A percentile compares a stretch with the other conserved stretches of the same genome.
Conservation (phyloP, 2,888 invertebrate genomes). For the Cremastobaeus sp. region DNA sequence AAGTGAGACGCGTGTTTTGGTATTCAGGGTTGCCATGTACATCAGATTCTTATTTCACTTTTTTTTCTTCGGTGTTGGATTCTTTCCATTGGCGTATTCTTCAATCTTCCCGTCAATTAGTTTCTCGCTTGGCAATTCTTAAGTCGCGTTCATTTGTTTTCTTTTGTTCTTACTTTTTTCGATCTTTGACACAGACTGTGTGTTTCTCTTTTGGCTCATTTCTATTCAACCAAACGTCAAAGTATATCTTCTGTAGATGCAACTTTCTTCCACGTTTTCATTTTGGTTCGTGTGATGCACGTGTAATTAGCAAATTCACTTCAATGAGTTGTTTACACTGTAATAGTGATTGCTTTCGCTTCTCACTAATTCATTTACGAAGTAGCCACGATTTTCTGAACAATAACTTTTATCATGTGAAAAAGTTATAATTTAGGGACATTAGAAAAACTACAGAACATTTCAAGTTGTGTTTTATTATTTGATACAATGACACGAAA, state of each 20-base stretch:
- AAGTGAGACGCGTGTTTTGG: slow-evolving; percentile 67
- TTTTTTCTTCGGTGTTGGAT: slow-evolving; percentile 51
- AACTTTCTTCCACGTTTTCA: background rate
- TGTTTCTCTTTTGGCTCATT: slow-evolving; percentile 29
- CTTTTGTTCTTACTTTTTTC: slow-evolving; percentile 33
- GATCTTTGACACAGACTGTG: slow-evolving; percentile 29
- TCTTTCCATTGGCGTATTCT: slow-evolving; percentile 57
- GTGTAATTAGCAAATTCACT: background rate
- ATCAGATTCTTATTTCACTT: slow-evolving; percentile 58
- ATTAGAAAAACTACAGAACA: too few relatives aligned
- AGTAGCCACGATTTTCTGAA: too few relatives aligned
- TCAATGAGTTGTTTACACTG: background rate
- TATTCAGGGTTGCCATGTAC: slow-evolving; percentile 66
- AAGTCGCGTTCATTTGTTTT: slow-evolving; percentile 33
- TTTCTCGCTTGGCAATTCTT: slow-evolving; percentile 65
- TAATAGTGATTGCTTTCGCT: background rate
- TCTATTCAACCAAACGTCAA: slow-evolving; percentile 41
- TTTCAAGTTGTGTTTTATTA: too few relatives aligned
- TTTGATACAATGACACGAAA: too few relatives aligned
- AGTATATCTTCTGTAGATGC: slow-evolving; percentile 22
- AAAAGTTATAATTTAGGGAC: too few relatives aligned
- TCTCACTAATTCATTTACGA: too few relatives aligned
- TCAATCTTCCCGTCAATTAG: slow-evolving; percentile 71
- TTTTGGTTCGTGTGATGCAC: slow-evolving; percentile 13
- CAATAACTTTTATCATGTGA: too few relatives aligned